Evolutionary conservation across 1,140 invertebrate genomes (phyloP).

Genomic region (Nasonia giraulti): DNA sequence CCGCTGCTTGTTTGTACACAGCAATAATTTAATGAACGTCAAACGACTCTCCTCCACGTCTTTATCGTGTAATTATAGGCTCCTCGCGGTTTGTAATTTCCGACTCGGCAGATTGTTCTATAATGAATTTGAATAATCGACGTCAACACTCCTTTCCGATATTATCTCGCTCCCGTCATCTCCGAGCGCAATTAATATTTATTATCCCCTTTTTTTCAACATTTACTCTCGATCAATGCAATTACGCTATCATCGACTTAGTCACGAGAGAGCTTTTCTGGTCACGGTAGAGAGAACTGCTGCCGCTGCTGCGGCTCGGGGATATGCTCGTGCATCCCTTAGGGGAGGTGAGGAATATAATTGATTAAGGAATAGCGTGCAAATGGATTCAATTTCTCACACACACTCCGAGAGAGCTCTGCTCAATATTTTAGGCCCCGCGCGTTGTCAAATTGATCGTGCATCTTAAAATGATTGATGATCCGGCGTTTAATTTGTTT

Average conservation of each 20-base stretch:
- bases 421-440: conserved; percentile 35
- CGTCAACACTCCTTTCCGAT: conserved; percentile 32
- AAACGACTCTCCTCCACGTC: conserved; percentile 42
- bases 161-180: conserved; percentile 17
- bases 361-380: conserved; percentile 48
- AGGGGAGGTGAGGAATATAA: conserved; percentile 35
- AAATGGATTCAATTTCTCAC: conserved; percentile 47
- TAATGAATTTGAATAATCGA: conserved; percentile 39
- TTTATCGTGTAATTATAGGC: conserved; percentile 57
- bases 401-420: conserved; percentile 9
- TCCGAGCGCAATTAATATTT: neutral
- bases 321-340: conserved; percentile 7
- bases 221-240: neutral
- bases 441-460: conserved; percentile 32
- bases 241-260: neutral
- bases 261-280: conserved; percentile 17
- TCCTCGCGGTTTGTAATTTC: conserved; percentile 38
- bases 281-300: conserved; percentile 8
- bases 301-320: neutral
- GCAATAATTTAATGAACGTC: neutral
- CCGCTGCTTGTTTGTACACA: neutral
- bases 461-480: conserved; percentile 40
- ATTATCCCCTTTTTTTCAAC: neutral
- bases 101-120: neutral
- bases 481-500: conserved; percentile 40